phyloP scores from a whole-genome alignment of 2,113 vertebrate species.

The Camelus dromedarius region DNA sequence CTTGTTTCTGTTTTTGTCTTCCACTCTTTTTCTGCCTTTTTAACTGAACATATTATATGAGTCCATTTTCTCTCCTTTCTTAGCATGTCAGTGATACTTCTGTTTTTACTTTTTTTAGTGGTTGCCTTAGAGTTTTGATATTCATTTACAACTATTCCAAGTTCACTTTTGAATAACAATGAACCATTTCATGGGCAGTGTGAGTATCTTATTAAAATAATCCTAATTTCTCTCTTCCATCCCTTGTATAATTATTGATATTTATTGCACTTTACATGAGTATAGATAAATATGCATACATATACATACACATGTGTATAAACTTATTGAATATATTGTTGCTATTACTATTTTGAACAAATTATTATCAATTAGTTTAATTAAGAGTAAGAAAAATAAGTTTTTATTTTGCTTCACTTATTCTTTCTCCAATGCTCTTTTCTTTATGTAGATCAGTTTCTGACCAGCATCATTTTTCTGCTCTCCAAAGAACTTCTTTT shows the following conservation, averaged over 20 bases:
- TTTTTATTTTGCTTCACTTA: background rate
- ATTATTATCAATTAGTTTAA: background rate
- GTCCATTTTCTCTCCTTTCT: background rate
- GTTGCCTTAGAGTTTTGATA: background rate
- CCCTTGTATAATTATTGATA: background rate
- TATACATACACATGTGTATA: background rate
- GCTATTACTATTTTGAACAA: background rate
- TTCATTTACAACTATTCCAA: background rate
- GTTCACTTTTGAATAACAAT: background rate
- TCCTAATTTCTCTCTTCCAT: background rate
- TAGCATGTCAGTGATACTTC: background rate
- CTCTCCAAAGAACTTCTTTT: background rate
- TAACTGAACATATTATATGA: background rate
- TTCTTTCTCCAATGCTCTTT: background rate
- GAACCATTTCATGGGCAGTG: background rate
- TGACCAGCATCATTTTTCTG: background rate
- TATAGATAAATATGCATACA: background rate
- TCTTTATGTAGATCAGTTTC: background rate
- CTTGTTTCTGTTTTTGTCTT: background rate
- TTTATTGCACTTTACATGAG: background rate
- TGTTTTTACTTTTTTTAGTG: background rate
- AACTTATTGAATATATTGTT: background rate
- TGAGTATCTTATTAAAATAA: background rate
- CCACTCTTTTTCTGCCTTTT: background rate
- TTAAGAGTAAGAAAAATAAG: background rate